These are phyloP conservation scores for Catocala sponsa DNA, from an alignment of 2,888 invertebrate genomes.

Conservation along the genomic window DNA sequence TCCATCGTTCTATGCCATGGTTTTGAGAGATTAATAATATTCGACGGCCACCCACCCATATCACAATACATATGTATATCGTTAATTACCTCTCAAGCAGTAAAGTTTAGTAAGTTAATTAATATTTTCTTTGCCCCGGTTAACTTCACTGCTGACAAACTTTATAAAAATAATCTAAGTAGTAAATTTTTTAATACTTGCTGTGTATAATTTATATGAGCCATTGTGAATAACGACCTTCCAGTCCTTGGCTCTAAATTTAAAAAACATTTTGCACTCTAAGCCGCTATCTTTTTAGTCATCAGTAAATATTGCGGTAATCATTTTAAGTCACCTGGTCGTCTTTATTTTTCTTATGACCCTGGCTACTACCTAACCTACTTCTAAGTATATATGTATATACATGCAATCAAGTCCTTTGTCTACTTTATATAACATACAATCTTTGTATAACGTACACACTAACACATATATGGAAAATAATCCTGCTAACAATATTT, in stretches of 20 bases:
- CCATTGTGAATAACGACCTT: neutral
- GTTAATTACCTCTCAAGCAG: no score
- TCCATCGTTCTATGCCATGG: slow-evolving; percentile 28
- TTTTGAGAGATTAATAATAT: slow-evolving; percentile 15
- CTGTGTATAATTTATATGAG: neutral
- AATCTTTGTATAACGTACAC: slow-evolving; percentile 27
- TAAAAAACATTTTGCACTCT: neutral
- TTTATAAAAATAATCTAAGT: no score
- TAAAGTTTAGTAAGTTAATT: no score
- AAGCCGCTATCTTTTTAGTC: no score
- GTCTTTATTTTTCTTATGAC: neutral
- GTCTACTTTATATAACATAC: slow-evolving; percentile 9
- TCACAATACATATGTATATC: no score
- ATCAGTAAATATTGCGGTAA: no score
- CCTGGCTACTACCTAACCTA: neutral
- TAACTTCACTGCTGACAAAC: no score
- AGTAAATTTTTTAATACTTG: no score
- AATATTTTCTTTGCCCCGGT: no score
- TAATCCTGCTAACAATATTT: slow-evolving; percentile 67
- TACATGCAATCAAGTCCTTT: slow-evolving; percentile 22
- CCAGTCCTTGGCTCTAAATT: neutral
- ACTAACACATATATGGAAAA: slow-evolving; percentile 55
- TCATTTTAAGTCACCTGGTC: no score
- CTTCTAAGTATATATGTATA: neutral
- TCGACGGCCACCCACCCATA: neutral